Evolutionary conservation across 2,797 vertebrate genomes (phyloP).

Genomic region (Halcyon leucocephala): DNA sequence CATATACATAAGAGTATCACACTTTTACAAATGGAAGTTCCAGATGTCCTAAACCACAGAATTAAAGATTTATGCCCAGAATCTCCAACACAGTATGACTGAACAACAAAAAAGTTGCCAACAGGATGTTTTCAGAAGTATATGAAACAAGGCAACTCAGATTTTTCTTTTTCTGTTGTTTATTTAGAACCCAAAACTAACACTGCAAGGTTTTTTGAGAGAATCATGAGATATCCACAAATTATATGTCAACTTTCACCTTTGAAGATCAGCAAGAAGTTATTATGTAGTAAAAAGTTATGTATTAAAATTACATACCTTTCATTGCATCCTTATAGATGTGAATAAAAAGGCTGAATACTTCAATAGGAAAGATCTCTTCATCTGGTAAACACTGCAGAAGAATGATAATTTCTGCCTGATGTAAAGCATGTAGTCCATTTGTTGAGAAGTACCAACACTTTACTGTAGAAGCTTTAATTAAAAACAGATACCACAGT

Average conservation of each 20-base stretch:
- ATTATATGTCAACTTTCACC: not conserved
- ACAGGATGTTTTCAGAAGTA: not conserved
- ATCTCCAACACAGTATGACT: not conserved
- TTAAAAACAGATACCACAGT: not conserved
- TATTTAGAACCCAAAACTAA: not conserved
- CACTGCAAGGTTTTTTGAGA: not conserved
- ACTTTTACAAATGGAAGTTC: not conserved
- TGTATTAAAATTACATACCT: conserved; percentile 79
- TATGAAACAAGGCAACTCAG: not conserved
- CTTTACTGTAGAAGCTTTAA: conserved; percentile 84
- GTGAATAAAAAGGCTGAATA: conserved; percentile 88
- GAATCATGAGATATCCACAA: not conserved
- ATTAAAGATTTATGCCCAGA: not conserved
- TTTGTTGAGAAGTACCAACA: conserved; percentile 96
- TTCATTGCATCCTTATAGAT: conserved; percentile 92
- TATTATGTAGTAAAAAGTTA: not conserved
- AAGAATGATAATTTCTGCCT: conserved; percentile 91
- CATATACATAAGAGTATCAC: not conserved
- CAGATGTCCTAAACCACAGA: not conserved
- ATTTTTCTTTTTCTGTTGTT: not conserved
- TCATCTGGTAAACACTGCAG: conserved; percentile 89
- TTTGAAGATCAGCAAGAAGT: not conserved
- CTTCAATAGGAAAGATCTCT: conserved; percentile 87
- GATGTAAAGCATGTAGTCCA: conserved; percentile 92
- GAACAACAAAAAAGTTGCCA: not conserved